Conservation (phyloP, 2,113 vertebrate species). For the Leptodactylus fuscus region DNA sequence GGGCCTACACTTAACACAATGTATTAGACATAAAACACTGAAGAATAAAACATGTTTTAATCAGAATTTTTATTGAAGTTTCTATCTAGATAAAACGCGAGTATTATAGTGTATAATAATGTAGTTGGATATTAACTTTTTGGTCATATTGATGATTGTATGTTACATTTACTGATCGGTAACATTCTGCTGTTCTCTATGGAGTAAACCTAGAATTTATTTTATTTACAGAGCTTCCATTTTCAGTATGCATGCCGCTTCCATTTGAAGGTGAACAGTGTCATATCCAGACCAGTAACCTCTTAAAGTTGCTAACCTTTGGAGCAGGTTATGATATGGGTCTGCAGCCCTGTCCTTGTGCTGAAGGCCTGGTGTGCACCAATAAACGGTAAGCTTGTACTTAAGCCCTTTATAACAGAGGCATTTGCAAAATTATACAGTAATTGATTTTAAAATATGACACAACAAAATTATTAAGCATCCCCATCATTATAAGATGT, state of each 20-base stretch:
- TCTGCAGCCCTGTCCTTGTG: conserved; percentile 46
- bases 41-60: too few relatives aligned
- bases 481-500: too few relatives aligned
- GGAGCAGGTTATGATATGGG: neutral
- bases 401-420: neutral
- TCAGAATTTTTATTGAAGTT: too few relatives aligned
- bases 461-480: neutral
- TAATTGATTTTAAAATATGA: neutral
- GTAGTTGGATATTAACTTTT: neutral
- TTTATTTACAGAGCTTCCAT: conserved; percentile 7
- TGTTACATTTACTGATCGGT: neutral
- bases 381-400: conserved; percentile 52
- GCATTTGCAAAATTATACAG: neutral
- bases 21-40: too few relatives aligned
- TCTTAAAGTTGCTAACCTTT: conserved; percentile 37
- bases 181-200: neutral
- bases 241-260: conserved; percentile 49
- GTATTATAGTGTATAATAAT: too few relatives aligned
- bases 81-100: too few relatives aligned
- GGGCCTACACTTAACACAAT: too few relatives aligned
- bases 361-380: conserved; percentile 52
- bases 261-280: conserved; percentile 56
- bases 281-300: neutral
- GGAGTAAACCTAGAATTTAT: neutral
- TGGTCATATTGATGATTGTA: neutral